Base-by-base conservation (phyloP, 2,113 vertebrate species). In the Pungitius pungitius region DNA sequence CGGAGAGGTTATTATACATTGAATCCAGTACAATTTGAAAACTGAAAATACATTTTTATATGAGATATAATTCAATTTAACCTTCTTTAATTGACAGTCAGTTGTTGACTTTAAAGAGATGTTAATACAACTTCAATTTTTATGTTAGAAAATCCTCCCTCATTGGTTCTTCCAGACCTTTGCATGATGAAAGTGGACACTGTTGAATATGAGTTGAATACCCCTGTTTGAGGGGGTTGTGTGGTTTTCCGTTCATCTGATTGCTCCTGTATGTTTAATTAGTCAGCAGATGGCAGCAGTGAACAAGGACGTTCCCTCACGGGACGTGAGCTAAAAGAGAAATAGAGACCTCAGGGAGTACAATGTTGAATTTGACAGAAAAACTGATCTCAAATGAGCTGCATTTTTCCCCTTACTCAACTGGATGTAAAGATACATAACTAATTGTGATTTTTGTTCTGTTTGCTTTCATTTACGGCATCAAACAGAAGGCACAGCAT, bases 231-330 rank as follows among this genome's bases (percentile, higher is more conserved):
- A 35, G 58, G 37, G 62, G 35, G 37, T 61, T 52, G 56, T 71
- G 39, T 55, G 24, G 43, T 69, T 73, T 56, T 22, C n/a, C 30
- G 18, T 45, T 70, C 9, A 60, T 45, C 4, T 55, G 11, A 18
- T 6, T 57, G 2, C 56, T 30, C 37, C 47, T 84, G 30, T 83
- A 60, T 87, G 78, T 66, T 64, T 73, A 54, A 84, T 70, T 72
- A 96, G 95, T 93, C 96, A 94, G 90, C 94, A 93, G 94, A 95
- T 93, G 93, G 94, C 96, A 96, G 90, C 81, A 95, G 90, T 92
- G 94, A 97, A 95, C 95, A 97, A 90, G 93, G 87, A 83, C 91
- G 81, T 43, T 75, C 94, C 61, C 57, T 76, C 70, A 78, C 80
- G 0, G 45, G 43, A 57, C 61, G 0, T 59, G 89, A 27, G 33